These are phyloP conservation scores for Vanacampus margaritifer DNA, from an alignment of 2,113 vertebrate species.

Conservation along the genomic window DNA sequence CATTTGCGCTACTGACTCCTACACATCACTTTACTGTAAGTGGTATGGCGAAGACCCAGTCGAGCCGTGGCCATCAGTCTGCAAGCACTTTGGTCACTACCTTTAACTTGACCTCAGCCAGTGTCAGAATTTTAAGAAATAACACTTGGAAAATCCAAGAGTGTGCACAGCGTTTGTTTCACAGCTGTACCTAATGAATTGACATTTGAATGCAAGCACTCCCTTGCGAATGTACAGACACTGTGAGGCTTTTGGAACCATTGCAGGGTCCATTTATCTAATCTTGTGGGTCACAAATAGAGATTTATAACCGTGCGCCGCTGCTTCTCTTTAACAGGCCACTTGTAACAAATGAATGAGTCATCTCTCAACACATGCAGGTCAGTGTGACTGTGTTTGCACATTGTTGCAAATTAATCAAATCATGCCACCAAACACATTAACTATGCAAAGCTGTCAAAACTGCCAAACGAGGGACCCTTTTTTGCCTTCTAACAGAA, in stretches of 20 bases:
- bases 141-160: too few species aligned
- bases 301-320: not conserved
- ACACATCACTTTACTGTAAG: too few species aligned
- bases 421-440: not conserved
- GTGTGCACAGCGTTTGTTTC: too few species aligned
- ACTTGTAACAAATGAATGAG: constrained; percentile 4
- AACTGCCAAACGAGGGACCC: not conserved
- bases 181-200: too few species aligned
- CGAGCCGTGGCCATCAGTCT: too few species aligned
- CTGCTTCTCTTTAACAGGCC: not conserved
- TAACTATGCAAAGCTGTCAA: not conserved
- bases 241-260: not conserved
- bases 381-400: not conserved
- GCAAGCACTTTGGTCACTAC: too few species aligned
- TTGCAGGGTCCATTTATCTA: not conserved
- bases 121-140: too few species aligned
- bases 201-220: not conserved
- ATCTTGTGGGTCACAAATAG: not conserved
- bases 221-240: not conserved
- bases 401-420: not conserved
- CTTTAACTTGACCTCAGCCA: too few species aligned
- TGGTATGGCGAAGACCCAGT: too few species aligned
- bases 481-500: not conserved
- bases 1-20: too few species aligned
- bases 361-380: not conserved